These are phyloP conservation scores for Perizoma affinitatum DNA, from an alignment of 2,888 invertebrate species.

Conservation along the genomic window DNA sequence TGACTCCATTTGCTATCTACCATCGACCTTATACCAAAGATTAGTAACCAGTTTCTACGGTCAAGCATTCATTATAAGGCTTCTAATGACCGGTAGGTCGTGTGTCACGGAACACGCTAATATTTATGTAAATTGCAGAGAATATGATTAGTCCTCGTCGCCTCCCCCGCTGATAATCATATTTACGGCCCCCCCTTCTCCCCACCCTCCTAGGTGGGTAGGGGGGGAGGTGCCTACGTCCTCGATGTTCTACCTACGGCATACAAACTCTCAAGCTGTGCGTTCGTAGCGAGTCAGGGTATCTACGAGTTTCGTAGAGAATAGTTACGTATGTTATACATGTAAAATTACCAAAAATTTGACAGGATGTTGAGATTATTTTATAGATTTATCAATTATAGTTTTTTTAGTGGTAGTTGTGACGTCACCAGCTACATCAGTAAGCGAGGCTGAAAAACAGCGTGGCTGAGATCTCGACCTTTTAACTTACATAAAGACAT, in stretches of 20 bases:
- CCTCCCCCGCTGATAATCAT: conserved; percentile 83
- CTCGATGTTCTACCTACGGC: conserved; percentile 46
- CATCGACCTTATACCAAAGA: conserved; percentile 44
- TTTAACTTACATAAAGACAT: too few species aligned
- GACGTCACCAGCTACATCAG: too few species aligned
- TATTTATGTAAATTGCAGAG: conserved; percentile 84
- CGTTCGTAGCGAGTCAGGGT: conserved; percentile 27
- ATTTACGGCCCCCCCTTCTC: conserved; percentile 70
- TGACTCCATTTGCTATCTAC: conserved; percentile 68
- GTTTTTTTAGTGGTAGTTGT: too few species aligned
- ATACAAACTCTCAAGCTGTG: conserved; percentile 29
- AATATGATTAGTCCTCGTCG: conserved; percentile 83
- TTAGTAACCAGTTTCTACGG: conserved; percentile 8
- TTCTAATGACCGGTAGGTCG: conserved; percentile 65
- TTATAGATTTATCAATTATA: too few species aligned
- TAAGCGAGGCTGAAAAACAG: too few species aligned
- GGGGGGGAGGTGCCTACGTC: conserved; percentile 34
- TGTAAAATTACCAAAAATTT: too few species aligned
- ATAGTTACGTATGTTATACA: conserved; percentile 23
- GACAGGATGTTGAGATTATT: too few species aligned
- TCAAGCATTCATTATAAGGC: conserved; percentile 44
- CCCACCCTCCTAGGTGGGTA: conserved; percentile 41
- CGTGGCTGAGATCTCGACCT: too few species aligned
- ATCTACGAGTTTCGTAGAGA: conserved; percentile 35
- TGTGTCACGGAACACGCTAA: conserved; percentile 82